Percentiles rank a stretch among this genome's conserved stretches.
Conservation (phyloP, 1,140 invertebrate species). For the Drosophila arawakana region DNA sequence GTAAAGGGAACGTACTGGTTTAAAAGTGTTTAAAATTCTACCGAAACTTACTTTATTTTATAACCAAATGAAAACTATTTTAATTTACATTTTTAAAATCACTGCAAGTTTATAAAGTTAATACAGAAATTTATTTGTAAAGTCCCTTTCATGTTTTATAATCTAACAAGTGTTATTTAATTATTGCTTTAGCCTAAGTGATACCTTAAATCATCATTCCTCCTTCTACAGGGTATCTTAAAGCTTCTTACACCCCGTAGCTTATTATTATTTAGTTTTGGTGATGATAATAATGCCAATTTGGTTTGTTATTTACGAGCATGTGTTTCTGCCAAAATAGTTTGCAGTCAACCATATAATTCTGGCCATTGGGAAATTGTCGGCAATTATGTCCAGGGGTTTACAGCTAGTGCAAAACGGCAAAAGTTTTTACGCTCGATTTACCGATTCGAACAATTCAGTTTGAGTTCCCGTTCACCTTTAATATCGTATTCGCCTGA, state of each 20-base stretch:
- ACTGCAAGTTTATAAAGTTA: too few relatives aligned
- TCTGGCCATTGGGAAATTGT: conserved; percentile 22
- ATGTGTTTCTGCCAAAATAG: background rate
- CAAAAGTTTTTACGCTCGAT: conserved; percentile 27
- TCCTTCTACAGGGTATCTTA: background rate
- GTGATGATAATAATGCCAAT: background rate
- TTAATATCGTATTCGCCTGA: background rate
- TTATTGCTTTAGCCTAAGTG: too few relatives aligned
- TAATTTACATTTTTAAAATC: too few relatives aligned
- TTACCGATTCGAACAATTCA: conserved; percentile 2
- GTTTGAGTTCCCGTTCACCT: background rate
- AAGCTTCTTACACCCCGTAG: background rate
- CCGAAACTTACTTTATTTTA: too few relatives aligned
- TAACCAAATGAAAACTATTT: too few relatives aligned
- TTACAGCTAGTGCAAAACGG: conserved; percentile 4
- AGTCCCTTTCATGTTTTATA: too few relatives aligned
- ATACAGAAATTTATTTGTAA: too few relatives aligned
- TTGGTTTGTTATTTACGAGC: conserved; percentile 20
- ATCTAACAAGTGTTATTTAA: too few relatives aligned
- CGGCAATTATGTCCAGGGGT: conserved; percentile 23
- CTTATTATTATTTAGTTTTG: background rate
- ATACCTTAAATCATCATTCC: too few relatives aligned
- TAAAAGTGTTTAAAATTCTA: too few relatives aligned
- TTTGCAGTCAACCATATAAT: conserved; percentile 12
- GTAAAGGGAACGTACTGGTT: too few relatives aligned